Evolutionary conservation across 2,797 vertebrate species (phyloP).

Genomic region (Myotis findleyi): DNA sequence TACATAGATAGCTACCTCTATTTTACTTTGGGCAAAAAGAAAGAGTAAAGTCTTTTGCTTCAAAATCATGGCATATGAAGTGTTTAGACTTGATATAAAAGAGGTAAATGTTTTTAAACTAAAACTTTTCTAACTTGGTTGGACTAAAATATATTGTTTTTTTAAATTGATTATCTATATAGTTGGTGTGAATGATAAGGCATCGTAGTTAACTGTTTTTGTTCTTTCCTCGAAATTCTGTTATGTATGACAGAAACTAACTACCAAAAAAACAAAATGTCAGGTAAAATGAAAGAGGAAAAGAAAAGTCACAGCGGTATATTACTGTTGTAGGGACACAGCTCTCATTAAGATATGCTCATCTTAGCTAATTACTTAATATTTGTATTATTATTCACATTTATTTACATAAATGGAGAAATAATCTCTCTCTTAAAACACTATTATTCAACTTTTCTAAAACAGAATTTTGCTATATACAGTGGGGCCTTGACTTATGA

Average conservation of each 20-base stretch:
- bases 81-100: not conserved
- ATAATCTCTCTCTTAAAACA: not conserved
- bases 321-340: not conserved
- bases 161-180: not conserved
- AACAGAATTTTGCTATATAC: not conserved
- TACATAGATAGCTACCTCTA: not conserved
- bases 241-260: not conserved
- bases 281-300: not conserved
- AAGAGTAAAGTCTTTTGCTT: not conserved
- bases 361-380: not conserved
- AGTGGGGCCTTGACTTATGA: too few species aligned
- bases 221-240: not conserved
- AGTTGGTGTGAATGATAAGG: not conserved
- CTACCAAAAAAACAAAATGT: not conserved
- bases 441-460: conserved; percentile 21
- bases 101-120: conserved; percentile 8
- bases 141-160: not conserved
- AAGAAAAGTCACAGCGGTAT: not conserved
- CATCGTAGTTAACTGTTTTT: not conserved
- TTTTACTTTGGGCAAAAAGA: conserved; percentile 40
- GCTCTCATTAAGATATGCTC: not conserved
- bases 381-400: conserved; percentile 37
- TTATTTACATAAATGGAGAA: conserved; percentile 58
- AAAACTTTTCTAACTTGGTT: not conserved
- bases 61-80: not conserved